Conservation (phyloP, 2,888 invertebrate genomes). For the Autographa gamma region DNA sequence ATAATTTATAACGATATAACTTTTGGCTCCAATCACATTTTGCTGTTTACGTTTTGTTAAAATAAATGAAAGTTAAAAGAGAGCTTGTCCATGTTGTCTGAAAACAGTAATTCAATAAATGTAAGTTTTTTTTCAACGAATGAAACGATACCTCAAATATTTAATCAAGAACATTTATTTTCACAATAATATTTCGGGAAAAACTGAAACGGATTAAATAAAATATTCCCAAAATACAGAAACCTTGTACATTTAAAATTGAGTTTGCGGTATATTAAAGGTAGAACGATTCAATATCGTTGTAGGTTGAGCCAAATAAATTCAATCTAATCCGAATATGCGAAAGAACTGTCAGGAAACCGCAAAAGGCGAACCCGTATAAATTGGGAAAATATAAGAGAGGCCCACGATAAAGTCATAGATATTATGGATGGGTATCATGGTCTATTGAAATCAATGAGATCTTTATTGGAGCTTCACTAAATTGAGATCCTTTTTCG, state of each 20-base stretch:
- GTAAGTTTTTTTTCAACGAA: background rate
- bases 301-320: constrained; percentile 70
- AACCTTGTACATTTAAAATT: constrained; percentile 32
- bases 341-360: constrained; percentile 75
- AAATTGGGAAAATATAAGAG: constrained; percentile 81
- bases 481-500: constrained; percentile 73
- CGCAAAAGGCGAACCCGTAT: constrained; percentile 79
- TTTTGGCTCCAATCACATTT: too few relatives aligned
- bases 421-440: constrained; percentile 79
- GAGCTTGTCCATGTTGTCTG: background rate
- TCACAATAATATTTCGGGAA: background rate
- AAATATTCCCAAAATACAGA: constrained; percentile 16
- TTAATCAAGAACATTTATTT: background rate
- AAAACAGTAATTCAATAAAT: background rate
- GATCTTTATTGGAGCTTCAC: constrained; percentile 81
- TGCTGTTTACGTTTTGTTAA: too few relatives aligned
- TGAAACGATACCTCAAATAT: background rate
- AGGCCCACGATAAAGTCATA: constrained; percentile 78
- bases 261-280: constrained; percentile 61
- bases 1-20: too few relatives aligned
- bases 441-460: constrained; percentile 84
- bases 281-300: constrained; percentile 63
- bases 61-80: too few relatives aligned
- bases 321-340: constrained; percentile 76
- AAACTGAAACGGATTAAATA: background rate